These are phyloP conservation scores for Mesaphorura yosii DNA, from an alignment of 1,140 invertebrate species.

Conservation along the genomic window DNA sequence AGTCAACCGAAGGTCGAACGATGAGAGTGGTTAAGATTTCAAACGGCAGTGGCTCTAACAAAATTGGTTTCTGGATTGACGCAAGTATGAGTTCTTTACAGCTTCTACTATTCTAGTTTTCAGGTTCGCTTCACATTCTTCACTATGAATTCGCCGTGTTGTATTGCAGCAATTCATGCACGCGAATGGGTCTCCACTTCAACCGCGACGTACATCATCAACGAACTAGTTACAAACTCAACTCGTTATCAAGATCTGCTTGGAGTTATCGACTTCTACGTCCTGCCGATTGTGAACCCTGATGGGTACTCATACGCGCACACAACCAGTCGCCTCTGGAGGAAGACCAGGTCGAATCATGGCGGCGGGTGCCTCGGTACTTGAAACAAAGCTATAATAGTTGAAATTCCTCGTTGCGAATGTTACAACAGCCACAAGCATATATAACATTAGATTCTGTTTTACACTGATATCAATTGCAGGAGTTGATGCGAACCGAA, in stretches of 20 bases:
- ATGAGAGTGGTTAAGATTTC: constrained; percentile 39
- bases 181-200: constrained; percentile 70
- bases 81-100: constrained; percentile 21
- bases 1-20: constrained; percentile 36
- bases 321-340: constrained; percentile 22
- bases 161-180: constrained; percentile 37
- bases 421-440: no score
- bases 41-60: constrained; percentile 11
- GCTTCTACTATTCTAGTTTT: background rate
- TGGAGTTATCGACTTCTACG: constrained; percentile 40
- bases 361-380: no score
- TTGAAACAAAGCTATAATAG: background rate
- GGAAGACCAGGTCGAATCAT: constrained; percentile 21
- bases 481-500: constrained; percentile 33
- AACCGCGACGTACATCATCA: constrained; percentile 47
- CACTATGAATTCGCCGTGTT: background rate
- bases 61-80: constrained; percentile 37
- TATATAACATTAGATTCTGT: no score
- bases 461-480: constrained; percentile 6
- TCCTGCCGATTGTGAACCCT: constrained; percentile 48
- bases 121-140: background rate
- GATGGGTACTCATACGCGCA: constrained; percentile 41
- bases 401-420: no score
- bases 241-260: constrained; percentile 32
- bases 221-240: constrained; percentile 34